Conservation (phyloP, 2,888 invertebrate genomes). For the Dioctria linearis region DNA sequence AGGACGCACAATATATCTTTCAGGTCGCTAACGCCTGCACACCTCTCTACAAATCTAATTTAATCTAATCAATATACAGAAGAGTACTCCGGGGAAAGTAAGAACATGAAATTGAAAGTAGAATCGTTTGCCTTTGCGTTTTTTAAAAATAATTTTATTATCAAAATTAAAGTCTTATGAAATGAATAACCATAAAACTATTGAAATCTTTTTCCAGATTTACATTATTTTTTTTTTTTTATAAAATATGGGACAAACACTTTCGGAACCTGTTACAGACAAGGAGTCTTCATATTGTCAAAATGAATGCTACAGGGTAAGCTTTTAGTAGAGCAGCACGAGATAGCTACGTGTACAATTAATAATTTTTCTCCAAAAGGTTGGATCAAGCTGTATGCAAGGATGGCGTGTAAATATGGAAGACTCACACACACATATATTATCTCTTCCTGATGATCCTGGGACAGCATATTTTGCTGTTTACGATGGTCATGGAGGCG, state of each 20-base stretch:
- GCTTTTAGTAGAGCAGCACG: neutral
- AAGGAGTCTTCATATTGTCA: conserved; percentile 88
- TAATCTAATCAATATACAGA: too few species aligned
- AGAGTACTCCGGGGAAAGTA: too few species aligned
- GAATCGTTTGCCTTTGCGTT: too few species aligned
- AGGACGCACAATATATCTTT: too few species aligned
- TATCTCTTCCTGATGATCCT: conserved; percentile 93
- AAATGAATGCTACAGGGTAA: conserved; percentile 75
- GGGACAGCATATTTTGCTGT: conserved; percentile 96
- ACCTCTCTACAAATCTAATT: too few species aligned
- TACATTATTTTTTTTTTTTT: conserved; percentile 64
- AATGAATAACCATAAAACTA: too few species aligned
- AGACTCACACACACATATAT: conserved; percentile 97
- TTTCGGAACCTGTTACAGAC: conserved; percentile 95
- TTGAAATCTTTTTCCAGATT: conserved; percentile 35
- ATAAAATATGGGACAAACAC: conserved; percentile 91
- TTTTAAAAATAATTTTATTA: too few species aligned
- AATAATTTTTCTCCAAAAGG: conserved; percentile 65
- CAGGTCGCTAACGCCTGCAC: too few species aligned
- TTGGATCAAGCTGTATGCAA: conserved; percentile 99
- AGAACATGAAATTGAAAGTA: too few species aligned
- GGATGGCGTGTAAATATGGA: conserved; percentile 99
- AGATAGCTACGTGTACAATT: too few species aligned
- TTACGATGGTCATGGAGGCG: conserved; percentile 83
- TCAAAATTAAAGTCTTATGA: too few species aligned